Evolutionary conservation across 2,797 vertebrate species (phyloP), one percentile per base, ranked within the genome.

Genomic region (Scolopax rusticola): DNA sequence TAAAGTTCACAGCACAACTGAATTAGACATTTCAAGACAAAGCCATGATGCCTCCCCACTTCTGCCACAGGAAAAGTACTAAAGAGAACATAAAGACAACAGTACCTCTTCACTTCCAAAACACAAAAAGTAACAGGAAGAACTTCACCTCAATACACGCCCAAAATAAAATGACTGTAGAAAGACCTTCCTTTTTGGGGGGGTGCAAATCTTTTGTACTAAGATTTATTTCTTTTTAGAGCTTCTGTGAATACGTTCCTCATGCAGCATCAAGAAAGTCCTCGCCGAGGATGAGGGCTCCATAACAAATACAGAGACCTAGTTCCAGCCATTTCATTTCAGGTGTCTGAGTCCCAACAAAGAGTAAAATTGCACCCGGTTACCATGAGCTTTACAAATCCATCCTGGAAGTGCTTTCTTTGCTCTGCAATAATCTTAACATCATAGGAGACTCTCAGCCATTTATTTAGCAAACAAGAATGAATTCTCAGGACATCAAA

Each of bases 131-230:
- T 4, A 41, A 33, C 53, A 47, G 53, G 27, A 16, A 57, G 41
- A 48, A 65, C 27, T 60, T 19, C 41, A 70, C 25, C 43, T 28
- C 20, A 32, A 45, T 12, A 47, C 25, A 15, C 43, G 21, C 27
- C 59, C 50, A 32, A 23, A 33, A 50, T 4, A 68, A 79, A 88
- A 56, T 0, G 2, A n/a, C 10, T 36, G 36, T 24, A 43, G 20
- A 61, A 64, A 40, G 15, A 51, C n/a, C 17, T 32, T 8, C 3
- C 25, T 50, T 48, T 2, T 8, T 54, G 77, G 3, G 48, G n/a
- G 10, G 47, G 1, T 3, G 13, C 48, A 25, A 24, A 50, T 8
- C 48, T 50, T 3, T 5, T 0, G 1, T 30, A 36, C 24, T 12
- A 10, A 24, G 33, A 38, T 45, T 47, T 30, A 20, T 4, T 43